Percentiles rank a stretch among this genome's conserved stretches.
These are phyloP conservation scores for Augochlorella aurata DNA, from an alignment of 2,888 invertebrate species.

Conservation along the genomic window DNA sequence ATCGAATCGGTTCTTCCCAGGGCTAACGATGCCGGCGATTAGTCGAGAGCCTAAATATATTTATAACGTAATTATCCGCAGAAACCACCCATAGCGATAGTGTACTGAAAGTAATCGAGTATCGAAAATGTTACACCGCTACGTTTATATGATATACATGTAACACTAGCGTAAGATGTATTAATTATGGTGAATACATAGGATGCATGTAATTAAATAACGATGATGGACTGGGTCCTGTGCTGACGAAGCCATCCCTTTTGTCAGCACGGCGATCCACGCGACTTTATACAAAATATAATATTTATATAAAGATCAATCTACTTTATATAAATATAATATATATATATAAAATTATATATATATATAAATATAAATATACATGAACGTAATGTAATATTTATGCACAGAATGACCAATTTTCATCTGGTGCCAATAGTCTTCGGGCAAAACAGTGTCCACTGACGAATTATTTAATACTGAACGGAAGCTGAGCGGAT, in stretches of 20 bases:
- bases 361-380: conserved; percentile 31
- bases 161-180: conserved; percentile 66
- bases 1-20: conserved; percentile 56
- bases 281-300: conserved; percentile 34
- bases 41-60: conserved; percentile 67
- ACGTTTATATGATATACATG: conserved; percentile 63
- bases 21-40: conserved; percentile 54
- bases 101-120: conserved; percentile 56
- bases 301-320: conserved; percentile 19
- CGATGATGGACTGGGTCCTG: conserved; percentile 4
- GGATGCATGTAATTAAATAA: conserved; percentile 63
- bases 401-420: conserved; percentile 59
- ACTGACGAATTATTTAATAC: conserved; percentile 11
- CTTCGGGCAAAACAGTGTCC: conserved; percentile 12
- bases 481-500: conserved; percentile 30
- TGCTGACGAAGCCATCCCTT: conserved; percentile 10
- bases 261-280: conserved; percentile 21
- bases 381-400: conserved; percentile 46
- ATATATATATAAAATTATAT: conserved; percentile 28
- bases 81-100: conserved; percentile 57
- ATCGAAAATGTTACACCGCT: conserved; percentile 57
- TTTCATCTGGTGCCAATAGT: conserved; percentile 43
- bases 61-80: conserved; percentile 67
- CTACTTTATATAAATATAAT: conserved; percentile 29
- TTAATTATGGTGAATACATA: conserved; percentile 62